Percentiles rank a stretch among this genome's conserved stretches.
Evolutionary conservation across 2,113 vertebrate genomes (phyloP).

Genomic region (Eurypyga helias): DNA sequence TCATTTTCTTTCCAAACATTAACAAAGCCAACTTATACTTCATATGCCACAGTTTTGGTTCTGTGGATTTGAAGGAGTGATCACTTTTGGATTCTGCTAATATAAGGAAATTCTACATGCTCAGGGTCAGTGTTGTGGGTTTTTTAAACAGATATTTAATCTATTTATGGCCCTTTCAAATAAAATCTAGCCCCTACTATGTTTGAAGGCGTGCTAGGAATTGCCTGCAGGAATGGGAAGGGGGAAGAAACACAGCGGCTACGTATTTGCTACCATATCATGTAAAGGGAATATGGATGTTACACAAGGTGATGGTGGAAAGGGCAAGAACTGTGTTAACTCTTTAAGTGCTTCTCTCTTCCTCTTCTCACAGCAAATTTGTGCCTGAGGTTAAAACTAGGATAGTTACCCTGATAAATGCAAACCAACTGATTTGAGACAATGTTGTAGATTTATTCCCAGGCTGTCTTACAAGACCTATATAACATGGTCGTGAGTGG

Average conservation of each 20-base stretch:
- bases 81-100: background rate
- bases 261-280: background rate
- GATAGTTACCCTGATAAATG: background rate
- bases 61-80: background rate
- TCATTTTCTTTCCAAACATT: background rate
- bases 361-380: background rate
- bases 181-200: background rate
- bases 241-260: background rate
- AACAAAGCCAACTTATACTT: background rate
- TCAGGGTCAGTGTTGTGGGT: background rate
- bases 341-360: background rate
- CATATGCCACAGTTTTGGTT: accelerated
- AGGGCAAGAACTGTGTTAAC: background rate
- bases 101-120: background rate
- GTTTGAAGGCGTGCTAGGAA: background rate
- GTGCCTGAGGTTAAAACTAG: background rate
- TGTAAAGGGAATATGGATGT: background rate
- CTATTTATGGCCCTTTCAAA: background rate
- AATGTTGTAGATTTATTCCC: background rate
- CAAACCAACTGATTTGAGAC: background rate
- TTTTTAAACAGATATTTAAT: background rate
- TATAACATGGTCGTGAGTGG: background rate
- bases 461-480: background rate
- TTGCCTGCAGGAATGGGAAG: background rate
- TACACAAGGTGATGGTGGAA: background rate